phyloP scores from a whole-genome alignment of 2,888 invertebrate species.

The Lottia gigantea region DNA sequence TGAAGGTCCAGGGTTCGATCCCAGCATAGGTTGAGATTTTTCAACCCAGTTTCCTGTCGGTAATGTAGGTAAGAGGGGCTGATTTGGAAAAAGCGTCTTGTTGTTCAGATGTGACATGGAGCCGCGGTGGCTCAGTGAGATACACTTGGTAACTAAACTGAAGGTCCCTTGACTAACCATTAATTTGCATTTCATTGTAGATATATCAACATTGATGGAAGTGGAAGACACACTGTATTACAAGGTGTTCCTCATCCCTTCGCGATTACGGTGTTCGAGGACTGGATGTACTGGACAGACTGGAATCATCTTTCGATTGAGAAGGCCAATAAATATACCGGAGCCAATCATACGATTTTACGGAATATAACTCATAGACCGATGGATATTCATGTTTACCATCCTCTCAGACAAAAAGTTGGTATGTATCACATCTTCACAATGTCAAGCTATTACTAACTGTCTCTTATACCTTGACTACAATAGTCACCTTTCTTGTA shows the following conservation, averaged over 20 bases:
- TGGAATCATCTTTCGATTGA: constrained; percentile 96
- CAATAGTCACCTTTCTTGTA: too few relatives aligned
- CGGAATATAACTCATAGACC: constrained; percentile 94
- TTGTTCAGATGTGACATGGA: too few relatives aligned
- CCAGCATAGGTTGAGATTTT: too few relatives aligned
- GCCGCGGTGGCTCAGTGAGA: too few relatives aligned
- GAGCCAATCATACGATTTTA: constrained; percentile 77
- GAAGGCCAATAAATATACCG: constrained; percentile 88
- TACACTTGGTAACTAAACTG: too few relatives aligned
- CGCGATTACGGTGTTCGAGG: constrained; percentile 63
- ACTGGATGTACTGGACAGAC: constrained; percentile 93
- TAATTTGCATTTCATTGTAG: constrained; percentile 35
- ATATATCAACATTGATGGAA: constrained; percentile 84
- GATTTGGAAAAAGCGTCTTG: too few relatives aligned
- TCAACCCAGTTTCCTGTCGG: too few relatives aligned
- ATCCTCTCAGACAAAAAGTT: constrained; percentile 83
- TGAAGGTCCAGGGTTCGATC: too few relatives aligned
- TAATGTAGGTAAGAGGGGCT: too few relatives aligned
- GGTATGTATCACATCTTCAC: constrained; percentile 33
- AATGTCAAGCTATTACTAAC: too few relatives aligned
- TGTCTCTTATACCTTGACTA: too few relatives aligned
- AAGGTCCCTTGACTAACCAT: too few relatives aligned
- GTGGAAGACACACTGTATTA: constrained; percentile 78
- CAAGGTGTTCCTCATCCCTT: constrained; percentile 94
- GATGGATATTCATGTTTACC: constrained; percentile 92